Base-by-base conservation (phyloP, 2,888 invertebrate genomes). In the Caradrina kadenii region DNA sequence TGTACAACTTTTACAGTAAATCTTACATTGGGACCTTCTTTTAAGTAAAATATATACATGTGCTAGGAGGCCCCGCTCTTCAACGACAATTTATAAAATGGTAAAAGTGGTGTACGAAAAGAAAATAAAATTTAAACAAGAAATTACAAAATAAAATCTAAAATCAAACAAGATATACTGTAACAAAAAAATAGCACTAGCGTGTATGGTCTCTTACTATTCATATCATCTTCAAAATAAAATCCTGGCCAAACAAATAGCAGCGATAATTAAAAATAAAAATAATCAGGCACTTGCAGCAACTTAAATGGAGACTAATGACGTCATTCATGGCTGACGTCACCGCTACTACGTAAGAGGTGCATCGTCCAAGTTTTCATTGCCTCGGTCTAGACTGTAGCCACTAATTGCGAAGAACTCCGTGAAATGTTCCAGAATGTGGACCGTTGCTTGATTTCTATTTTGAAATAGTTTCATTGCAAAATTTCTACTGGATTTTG, bases 341-440 rank as follows among this genome's bases (percentile, higher is more conserved):
- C 69, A 77, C 39, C 7, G 35, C 19, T 65, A 31, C 35, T 45
- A 26, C 0, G 52, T 52, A 67, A 78, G 48, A 52, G 60, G 39
- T 61, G 69, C 80, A 64, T 64, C 69, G 63, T 49, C 17, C 48
- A 75, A 76, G 76, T 75, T 78, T 78, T 59, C 67, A 60, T 63
- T 45, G 26, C 42, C 50, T 45, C 19, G 19, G 49, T 63, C 63
- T 70, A 76, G 61, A 80, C 76, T 61, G 63, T 53, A 69, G 52
- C 66, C 62, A 62, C 80, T 79, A 79, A 80, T 79, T 79, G 70
- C 76, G 49, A 56, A 22, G 13, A 54, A 53, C 67, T 75, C 54
- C 11, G 45, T 6, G 17, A 35, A 63, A 70, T 59, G 62, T 75
- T 54, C 53, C 59, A 26, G 63, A 73, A 70, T 21, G 21, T n/a